Percentiles rank a stretch among this genome's conserved stretches.
phyloP scores from a whole-genome alignment of 2,797 vertebrate genomes.

The Coreius guichenoti region DNA sequence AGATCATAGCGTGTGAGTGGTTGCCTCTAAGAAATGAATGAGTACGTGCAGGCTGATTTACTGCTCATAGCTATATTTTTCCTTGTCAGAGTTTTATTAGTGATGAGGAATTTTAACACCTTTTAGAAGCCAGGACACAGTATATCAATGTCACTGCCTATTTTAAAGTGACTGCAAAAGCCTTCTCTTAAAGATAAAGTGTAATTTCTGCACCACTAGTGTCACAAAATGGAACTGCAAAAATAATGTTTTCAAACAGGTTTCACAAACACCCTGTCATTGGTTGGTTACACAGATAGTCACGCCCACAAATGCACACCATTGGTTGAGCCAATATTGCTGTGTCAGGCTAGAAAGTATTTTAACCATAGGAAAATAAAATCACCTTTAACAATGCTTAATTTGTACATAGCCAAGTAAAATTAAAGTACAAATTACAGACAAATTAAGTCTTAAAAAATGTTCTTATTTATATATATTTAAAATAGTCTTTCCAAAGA shows the following conservation, averaged over 20 bases:
- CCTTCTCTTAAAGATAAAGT: not conserved
- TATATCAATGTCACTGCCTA: constrained; percentile 35
- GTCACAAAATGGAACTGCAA: not conserved
- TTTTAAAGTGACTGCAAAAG: not conserved
- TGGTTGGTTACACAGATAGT: not conserved
- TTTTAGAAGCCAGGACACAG: constrained; percentile 43
- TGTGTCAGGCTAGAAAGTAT: not conserved
- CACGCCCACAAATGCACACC: not conserved
- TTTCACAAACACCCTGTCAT: not conserved
- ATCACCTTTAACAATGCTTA: not conserved
- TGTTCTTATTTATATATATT: too few species aligned
- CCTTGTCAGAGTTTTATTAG: constrained; percentile 50
- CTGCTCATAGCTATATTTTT: constrained; percentile 31
- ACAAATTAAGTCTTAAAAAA: not conserved
- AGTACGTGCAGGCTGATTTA: constrained; percentile 22
- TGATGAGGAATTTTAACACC: constrained; percentile 24
- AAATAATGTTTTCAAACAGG: not conserved
- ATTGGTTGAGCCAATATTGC: not conserved
- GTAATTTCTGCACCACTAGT: not conserved
- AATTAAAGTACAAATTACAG: not conserved
- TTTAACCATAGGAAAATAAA: not conserved
- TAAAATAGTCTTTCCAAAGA: too few species aligned
- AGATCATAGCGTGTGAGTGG: not conserved
- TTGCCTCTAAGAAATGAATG: constrained; percentile 9
- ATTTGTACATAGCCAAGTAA: not conserved